Conservation (phyloP, 1,140 invertebrate species). For the Drosophila watanabei region DNA sequence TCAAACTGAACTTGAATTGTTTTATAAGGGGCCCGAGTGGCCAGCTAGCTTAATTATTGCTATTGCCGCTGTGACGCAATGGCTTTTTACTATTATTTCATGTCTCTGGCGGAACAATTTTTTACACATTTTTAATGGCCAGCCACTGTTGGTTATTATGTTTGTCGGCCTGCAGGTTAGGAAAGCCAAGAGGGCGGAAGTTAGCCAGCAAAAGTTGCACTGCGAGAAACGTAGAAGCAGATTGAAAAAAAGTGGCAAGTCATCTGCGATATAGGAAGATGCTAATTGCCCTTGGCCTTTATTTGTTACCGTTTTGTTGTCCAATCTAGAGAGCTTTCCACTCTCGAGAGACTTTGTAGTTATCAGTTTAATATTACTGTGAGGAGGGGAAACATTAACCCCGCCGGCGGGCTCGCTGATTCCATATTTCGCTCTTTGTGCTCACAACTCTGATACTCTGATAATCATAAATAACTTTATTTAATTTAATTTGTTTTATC, state of each 20-base stretch:
- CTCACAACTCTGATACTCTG: neutral
- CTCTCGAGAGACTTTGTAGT: neutral
- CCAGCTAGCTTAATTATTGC: slow-evolving; percentile 41
- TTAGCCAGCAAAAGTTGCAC: slow-evolving; percentile 17
- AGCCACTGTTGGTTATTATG: slow-evolving; percentile 16
- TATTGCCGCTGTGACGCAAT: slow-evolving; percentile 64
- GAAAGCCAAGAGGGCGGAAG: slow-evolving; percentile 37
- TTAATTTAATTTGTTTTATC: neutral
- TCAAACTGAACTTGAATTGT: slow-evolving; percentile 74
- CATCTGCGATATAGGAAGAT: slow-evolving; percentile 30
- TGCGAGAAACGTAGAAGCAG: slow-evolving; percentile 8
- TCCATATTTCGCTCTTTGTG: slow-evolving; percentile 4
- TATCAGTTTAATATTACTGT: slow-evolving; percentile 4
- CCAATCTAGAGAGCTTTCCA: slow-evolving; percentile 7
- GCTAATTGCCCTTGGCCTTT: slow-evolving; percentile 66
- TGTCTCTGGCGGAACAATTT: slow-evolving; percentile 29
- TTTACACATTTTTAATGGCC: slow-evolving; percentile 36
- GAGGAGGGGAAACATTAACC: slow-evolving; percentile 20
- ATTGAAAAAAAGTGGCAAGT: slow-evolving; percentile 7
- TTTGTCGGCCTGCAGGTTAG: slow-evolving; percentile 27
- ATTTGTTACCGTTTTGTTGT: neutral
- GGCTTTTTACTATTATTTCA: slow-evolving; percentile 44
- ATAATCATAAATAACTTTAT: neutral
- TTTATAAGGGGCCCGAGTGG: slow-evolving; percentile 25
- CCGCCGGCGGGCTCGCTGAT: slow-evolving; percentile 19